These are phyloP conservation scores for Anastrepha obliqua DNA, from an alignment of 1,140 invertebrate genomes.

Conservation along the genomic window DNA sequence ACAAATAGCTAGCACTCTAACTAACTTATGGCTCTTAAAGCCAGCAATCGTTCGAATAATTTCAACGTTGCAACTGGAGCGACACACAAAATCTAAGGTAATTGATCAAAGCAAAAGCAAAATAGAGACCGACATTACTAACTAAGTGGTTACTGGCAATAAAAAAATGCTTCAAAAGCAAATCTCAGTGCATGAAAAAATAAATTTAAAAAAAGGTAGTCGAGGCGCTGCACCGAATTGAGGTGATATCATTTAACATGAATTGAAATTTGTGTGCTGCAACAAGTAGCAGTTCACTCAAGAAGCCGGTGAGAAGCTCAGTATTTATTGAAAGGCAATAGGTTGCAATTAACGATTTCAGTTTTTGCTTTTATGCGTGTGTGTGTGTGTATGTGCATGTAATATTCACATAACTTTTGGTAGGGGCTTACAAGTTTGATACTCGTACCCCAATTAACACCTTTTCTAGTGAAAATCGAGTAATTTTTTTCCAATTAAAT, in stretches of 20 bases:
- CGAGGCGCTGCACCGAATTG: neutral
- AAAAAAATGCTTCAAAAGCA: constrained; percentile 3
- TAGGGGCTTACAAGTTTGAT: neutral
- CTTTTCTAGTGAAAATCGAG: no score
- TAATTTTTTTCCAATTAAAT: no score
- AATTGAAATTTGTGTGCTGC: constrained; percentile 29
- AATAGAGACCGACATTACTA: neutral
- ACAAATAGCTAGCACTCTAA: no score
- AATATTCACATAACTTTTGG: neutral
- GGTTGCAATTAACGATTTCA: neutral
- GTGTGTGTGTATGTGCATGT: neutral
- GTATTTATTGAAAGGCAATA: neutral
- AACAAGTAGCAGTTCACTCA: neutral
- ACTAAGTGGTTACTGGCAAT: neutral
- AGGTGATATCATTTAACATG: constrained; percentile 41
- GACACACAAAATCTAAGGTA: neutral
- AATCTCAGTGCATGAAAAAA: neutral
- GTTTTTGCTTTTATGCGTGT: neutral
- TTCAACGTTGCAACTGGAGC: no score
- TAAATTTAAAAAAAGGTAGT: neutral
- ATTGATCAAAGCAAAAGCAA: constrained; percentile 24
- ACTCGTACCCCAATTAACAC: no score
- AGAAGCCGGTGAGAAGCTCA: neutral
- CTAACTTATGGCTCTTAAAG: no score
- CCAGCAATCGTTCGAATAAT: no score